Evolutionary conservation across 1,140 invertebrate genomes (phyloP).

Genomic region (Drosophila punjabiensis): DNA sequence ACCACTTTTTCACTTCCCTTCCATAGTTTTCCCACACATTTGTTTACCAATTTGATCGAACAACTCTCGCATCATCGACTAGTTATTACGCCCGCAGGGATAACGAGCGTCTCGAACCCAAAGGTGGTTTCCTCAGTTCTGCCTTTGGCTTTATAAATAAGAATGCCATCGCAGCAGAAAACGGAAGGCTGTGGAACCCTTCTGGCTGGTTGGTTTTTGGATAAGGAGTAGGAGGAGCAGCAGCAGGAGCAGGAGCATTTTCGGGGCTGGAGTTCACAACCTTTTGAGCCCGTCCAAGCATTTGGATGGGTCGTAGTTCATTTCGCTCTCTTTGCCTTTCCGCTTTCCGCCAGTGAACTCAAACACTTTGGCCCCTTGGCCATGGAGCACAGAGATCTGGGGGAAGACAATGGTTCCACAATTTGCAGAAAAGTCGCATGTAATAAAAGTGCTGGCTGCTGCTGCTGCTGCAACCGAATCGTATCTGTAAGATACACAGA

Average conservation of each 20-base stretch:
- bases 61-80: constrained; percentile 45
- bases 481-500: constrained; percentile 76
- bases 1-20: too few relatives aligned
- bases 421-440: constrained; percentile 82
- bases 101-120: constrained; percentile 46
- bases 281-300: constrained; percentile 48
- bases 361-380: constrained; percentile 78
- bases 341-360: constrained; percentile 77
- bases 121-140: constrained; percentile 42
- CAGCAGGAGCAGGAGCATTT: background rate
- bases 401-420: constrained; percentile 79
- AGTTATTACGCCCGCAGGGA: constrained; percentile 64
- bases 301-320: constrained; percentile 75
- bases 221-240: background rate
- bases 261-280: constrained; percentile 24
- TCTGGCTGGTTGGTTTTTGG: constrained; percentile 39
- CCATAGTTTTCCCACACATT: constrained; percentile 27
- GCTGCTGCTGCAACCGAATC: constrained; percentile 68
- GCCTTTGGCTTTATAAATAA: constrained; percentile 52
- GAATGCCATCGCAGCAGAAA: constrained; percentile 63
- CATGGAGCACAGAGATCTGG: constrained; percentile 27
- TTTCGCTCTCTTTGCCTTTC: constrained; percentile 82
- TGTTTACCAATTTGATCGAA: constrained; percentile 53
- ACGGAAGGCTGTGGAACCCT: constrained; percentile 54
- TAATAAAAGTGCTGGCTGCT: constrained; percentile 79